A percentile compares a stretch with the other conserved stretches of the same genome.
Conservation (phyloP, 2,797 vertebrate genomes). For the Macroramphosus scolopax region DNA sequence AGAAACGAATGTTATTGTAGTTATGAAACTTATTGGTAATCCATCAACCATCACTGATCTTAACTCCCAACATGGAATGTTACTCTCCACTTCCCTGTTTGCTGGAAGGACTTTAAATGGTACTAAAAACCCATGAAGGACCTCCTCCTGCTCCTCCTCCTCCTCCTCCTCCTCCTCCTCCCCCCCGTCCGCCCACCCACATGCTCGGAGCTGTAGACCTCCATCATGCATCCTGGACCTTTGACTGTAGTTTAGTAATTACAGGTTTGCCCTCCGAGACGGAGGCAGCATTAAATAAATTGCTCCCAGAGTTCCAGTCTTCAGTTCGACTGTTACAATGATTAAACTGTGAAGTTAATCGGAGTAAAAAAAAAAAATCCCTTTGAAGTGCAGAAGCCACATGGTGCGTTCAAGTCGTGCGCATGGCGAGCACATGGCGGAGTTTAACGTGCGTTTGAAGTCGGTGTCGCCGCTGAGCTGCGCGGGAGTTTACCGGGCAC, state of each 20-base stretch:
- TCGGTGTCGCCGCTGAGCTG: constrained; percentile 14
- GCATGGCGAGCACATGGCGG: constrained; percentile 57
- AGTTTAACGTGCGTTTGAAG: constrained; percentile 34
- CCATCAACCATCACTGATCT: constrained; percentile 17
- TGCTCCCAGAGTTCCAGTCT: constrained; percentile 55
- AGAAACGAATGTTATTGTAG: too few relatives aligned
- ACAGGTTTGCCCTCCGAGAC: constrained; percentile 44
- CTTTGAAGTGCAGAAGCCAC: constrained; percentile 52
- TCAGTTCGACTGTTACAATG: constrained; percentile 43
- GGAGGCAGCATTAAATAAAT: constrained; percentile 52
- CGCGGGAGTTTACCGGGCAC: constrained; percentile 21
- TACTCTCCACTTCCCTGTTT: constrained; percentile 14
- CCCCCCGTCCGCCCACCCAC: not conserved
- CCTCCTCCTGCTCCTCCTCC: constrained; percentile 29
- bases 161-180: constrained; percentile 11
- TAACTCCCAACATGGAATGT: constrained; percentile 32
- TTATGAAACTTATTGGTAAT: constrained; percentile 5
- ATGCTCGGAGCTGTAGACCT: constrained; percentile 24
- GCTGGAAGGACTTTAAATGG: constrained; percentile 41
- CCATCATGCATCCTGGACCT: constrained; percentile 31
- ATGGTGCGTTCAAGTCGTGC: constrained; percentile 9
- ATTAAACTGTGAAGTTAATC: constrained; percentile 58
- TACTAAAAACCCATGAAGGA: constrained; percentile 49
- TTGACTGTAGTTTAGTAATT: constrained; percentile 55
- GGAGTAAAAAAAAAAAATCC: constrained; percentile 30